A percentile compares a stretch with the other conserved stretches of the same genome.
Evolutionary conservation across 2,113 vertebrate species (phyloP).

Genomic region (Jacana jacana): DNA sequence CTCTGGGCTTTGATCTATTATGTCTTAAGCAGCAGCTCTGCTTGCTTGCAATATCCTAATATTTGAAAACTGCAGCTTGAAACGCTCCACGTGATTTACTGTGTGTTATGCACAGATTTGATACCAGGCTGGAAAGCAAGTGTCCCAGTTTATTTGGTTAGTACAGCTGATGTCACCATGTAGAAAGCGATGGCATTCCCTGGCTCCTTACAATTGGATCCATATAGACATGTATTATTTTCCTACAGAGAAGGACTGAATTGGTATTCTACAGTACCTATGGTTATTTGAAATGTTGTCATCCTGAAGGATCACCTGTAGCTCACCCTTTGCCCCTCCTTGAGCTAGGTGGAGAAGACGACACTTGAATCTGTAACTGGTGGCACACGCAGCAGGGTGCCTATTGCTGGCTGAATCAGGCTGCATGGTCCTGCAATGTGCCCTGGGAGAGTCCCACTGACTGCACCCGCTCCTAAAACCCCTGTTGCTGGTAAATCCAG

Average conservation of each 20-base stretch:
- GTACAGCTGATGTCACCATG: not conserved
- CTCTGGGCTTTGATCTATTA: not conserved
- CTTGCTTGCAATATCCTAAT: not conserved
- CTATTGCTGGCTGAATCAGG: rapidly evolving
- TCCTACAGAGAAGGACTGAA: not conserved
- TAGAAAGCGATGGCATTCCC: not conserved
- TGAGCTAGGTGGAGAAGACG: not conserved
- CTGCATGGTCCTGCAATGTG: not conserved
- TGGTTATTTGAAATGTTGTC: not conserved
- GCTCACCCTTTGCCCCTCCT: not conserved
- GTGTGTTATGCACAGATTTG: not conserved
- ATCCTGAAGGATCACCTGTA: not conserved
- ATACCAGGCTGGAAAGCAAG: not conserved
- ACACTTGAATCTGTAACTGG: not conserved
- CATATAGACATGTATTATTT: not conserved
- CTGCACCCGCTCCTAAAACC: rapidly evolving
- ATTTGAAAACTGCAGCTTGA: not conserved
- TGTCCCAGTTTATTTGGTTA: not conserved
- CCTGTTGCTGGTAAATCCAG: not conserved
- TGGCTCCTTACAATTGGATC: not conserved
- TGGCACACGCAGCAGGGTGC: not conserved
- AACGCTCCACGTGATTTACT: not conserved
- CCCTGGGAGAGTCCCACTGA: not conserved
- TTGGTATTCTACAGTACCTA: not conserved
- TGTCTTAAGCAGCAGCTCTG: not conserved